Evolutionary conservation across 2,113 vertebrate genomes (phyloP), one percentile per base, ranked within the genome.

Genomic region (Condylura cristata): DNA sequence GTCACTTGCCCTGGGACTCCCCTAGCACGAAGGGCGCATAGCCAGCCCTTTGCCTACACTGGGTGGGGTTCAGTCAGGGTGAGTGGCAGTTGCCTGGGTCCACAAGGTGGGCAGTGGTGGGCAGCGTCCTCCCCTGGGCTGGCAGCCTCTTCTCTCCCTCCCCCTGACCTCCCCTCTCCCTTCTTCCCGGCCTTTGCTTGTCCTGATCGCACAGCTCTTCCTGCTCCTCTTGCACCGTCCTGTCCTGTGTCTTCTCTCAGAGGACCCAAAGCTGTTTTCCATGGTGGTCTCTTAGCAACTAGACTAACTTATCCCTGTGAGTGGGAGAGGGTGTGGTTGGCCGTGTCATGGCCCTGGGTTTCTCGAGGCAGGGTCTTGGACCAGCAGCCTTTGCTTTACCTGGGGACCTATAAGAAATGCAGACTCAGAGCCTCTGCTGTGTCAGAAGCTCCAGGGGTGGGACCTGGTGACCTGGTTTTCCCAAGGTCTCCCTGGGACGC

Each of bases 261-360:
- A 74, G 8, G 76, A 18, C 70, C 58, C 71, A 44, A 8, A 14
- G 3, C n/a, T 1, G 4, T 48, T 24, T 79, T 60, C n/a, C 26
- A 1, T 9, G 51, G 51, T 1, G 13, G 26, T 70, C 2, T 5
- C 58, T 20, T 22, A 26, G 37, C 37, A 17, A 32, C 28, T 6
- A 0, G 0, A 9, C 18, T 1, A 12, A 8, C 41, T 70, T 9
- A 7, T 22, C 18, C 5, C 0, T 12, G 81, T 37, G 61, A 34
- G 5, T 6, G 16, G 48, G 56, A 34, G 58, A 34, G 26, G 24
- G 16, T 14, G 46, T 48, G 46, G 46, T 12, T 11, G 46, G 46
- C 46, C 10, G 8, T 11, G 46, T 7, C 46, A 48, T 4, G 16
- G 46, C 17, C 14, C 5, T n/a, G 6, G 17, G 48, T 8, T 44